These are phyloP conservation scores for Rhinopithecus roxellana DNA, from an alignment of 2,113 vertebrate species.

Conservation along the genomic window DNA sequence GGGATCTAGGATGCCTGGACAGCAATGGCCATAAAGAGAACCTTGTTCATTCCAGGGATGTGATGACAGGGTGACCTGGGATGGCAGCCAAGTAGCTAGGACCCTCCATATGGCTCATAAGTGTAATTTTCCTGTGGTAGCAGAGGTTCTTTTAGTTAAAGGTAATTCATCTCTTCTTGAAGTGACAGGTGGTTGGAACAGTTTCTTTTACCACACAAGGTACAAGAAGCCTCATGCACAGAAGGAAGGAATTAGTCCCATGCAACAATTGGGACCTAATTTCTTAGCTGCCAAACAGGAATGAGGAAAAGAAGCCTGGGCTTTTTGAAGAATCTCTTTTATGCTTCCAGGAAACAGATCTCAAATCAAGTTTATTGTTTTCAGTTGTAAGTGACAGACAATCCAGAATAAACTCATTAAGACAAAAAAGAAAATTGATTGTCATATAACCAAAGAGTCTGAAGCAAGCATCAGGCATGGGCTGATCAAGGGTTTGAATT, in stretches of 20 bases:
- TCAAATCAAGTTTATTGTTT: not conserved
- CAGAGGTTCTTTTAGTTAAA: not conserved
- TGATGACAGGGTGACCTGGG: not conserved
- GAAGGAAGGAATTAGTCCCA: conserved; percentile 58
- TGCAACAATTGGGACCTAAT: conserved; percentile 49
- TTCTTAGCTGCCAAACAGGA: conserved; percentile 47
- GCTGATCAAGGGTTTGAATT: not conserved
- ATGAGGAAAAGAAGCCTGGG: not conserved
- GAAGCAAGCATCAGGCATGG: not conserved
- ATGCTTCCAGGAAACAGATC: not conserved
- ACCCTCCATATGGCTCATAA: not conserved
- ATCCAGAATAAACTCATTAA: not conserved
- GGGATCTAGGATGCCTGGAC: not conserved
- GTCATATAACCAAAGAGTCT: not conserved
- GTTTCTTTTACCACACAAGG: conserved; percentile 9
- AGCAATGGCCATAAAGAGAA: not conserved
- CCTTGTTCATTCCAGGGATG: not conserved
- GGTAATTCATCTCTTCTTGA: conserved; percentile 51
- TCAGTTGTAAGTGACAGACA: conserved; percentile 35
- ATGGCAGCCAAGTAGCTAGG: not conserved
- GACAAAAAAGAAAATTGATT: not conserved
- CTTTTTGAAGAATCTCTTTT: conserved; percentile 43
- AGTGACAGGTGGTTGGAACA: conserved; percentile 45
- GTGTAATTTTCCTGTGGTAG: not conserved
- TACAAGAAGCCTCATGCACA: conserved; percentile 24